A percentile compares a stretch with the other conserved stretches of the same genome.
These are phyloP conservation scores for Prietella phreatophila DNA, from an alignment of 2,113 vertebrate genomes.

Conservation along the genomic window DNA sequence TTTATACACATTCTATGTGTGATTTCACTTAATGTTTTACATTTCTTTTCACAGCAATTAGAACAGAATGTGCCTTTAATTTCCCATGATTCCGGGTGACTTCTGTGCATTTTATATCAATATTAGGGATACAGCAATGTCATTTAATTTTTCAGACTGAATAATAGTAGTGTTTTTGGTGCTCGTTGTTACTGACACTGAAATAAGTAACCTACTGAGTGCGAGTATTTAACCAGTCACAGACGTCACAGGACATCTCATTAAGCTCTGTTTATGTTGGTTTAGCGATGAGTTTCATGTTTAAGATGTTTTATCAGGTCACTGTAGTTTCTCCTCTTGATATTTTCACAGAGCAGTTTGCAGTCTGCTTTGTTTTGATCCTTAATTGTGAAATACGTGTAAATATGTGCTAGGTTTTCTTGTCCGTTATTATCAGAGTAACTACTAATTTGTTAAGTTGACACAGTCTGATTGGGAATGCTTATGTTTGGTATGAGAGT, in stretches of 20 bases:
- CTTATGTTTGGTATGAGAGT: not conserved
- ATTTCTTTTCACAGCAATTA: not conserved
- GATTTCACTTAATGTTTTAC: not conserved
- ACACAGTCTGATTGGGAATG: not conserved
- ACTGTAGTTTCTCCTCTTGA: not conserved
- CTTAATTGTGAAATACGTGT: not conserved
- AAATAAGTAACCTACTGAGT: not conserved
- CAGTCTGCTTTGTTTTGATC: not conserved
- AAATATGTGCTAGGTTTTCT: not conserved
- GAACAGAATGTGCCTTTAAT: not conserved
- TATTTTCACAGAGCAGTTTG: not conserved
- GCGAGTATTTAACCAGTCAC: not conserved
- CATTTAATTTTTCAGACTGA: too few species aligned
- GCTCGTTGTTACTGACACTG: not conserved
- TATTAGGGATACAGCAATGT: too few species aligned
- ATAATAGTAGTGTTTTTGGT: not conserved
- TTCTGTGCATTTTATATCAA: too few species aligned
- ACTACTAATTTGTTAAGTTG: not conserved
- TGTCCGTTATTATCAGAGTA: not conserved
- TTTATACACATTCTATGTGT: not conserved
- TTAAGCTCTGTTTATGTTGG: not conserved
- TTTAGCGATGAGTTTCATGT: not conserved
- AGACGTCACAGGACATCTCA: not conserved
- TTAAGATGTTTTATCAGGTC: not conserved
- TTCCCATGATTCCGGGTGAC: not conserved